phyloP scores from a whole-genome alignment of 35 echinoderm and acorn worm species.

The Heliocidaris tuberculata region DNA sequence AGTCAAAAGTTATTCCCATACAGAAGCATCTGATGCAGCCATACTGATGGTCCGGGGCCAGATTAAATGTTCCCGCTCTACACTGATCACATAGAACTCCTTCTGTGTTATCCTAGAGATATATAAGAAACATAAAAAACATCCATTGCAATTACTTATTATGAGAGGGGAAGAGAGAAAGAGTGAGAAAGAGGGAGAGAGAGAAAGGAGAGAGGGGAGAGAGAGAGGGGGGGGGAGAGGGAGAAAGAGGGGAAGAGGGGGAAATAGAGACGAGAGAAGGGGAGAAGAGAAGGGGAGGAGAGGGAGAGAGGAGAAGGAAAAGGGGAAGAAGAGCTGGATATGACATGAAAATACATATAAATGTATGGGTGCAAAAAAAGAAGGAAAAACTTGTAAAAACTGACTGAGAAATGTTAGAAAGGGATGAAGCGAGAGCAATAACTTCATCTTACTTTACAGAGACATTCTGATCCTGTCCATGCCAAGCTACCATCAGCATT shows the following conservation, averaged over 20 bases:
- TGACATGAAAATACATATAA: not conserved
- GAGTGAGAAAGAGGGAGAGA: too few relatives aligned
- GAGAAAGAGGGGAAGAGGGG: too few relatives aligned
- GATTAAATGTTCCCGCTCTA: constrained; percentile 59
- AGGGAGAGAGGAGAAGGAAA: not conserved
- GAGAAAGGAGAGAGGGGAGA: too few relatives aligned
- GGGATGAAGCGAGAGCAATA: not conserved
- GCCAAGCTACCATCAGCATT: constrained; percentile 38
- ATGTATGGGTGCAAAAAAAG: not conserved
- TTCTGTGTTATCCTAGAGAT: constrained; percentile 67
- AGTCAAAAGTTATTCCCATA: constrained; percentile 75
- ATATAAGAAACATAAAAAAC: not conserved
- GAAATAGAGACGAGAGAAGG: too few relatives aligned
- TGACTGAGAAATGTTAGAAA: not conserved
- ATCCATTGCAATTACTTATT: not conserved
- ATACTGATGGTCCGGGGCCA: constrained; percentile 72
- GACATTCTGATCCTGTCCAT: constrained; percentile 42
- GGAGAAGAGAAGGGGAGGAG: not conserved
- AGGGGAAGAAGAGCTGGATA: not conserved
- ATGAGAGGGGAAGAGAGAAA: not conserved
- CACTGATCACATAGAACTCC: constrained; percentile 79
- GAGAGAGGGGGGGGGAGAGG: too few relatives aligned
- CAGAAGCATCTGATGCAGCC: constrained; percentile 95
- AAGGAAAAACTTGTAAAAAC: not conserved
- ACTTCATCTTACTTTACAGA: constrained; percentile 43